These are phyloP conservation scores for Pomatostomus ruficeps DNA, from an alignment of 2,113 vertebrate species.

Conservation along the genomic window DNA sequence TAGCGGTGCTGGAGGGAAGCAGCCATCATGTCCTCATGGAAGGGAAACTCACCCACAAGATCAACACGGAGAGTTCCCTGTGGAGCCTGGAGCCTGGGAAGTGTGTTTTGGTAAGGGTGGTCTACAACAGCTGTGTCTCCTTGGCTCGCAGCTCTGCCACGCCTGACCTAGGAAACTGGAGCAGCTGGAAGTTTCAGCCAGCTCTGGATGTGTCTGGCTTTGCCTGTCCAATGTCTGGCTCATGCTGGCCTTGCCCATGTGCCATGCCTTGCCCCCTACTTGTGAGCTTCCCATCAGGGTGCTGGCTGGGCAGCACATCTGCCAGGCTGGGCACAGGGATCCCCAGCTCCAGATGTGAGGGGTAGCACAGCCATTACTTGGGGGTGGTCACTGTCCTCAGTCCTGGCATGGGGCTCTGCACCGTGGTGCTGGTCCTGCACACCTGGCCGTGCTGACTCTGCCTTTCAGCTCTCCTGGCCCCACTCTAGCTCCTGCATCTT, in stretches of 20 bases:
- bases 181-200: not conserved
- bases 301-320: not conserved
- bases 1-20: slow-evolving; percentile 76
- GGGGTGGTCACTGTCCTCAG: not conserved
- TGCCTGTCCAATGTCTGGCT: accelerated
- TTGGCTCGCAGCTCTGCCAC: not conserved
- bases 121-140: not conserved
- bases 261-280: not conserved
- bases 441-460: not conserved
- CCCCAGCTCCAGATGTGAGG: not conserved
- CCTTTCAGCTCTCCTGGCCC: not conserved
- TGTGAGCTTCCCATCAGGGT: not conserved
- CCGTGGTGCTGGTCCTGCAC: accelerated
- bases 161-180: not conserved
- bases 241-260: not conserved
- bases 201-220: not conserved
- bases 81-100: slow-evolving; percentile 93
- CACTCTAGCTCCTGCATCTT: not conserved
- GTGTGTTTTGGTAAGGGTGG: slow-evolving; percentile 82
- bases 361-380: not conserved
- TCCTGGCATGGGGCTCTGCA: accelerated
- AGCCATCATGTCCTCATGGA: slow-evolving; percentile 82
- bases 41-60: slow-evolving; percentile 89
- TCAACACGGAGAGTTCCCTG: slow-evolving; percentile 91
- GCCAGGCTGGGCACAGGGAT: not conserved